Conservation (phyloP, 2,113 vertebrate species). For the Zootoca vivipara region DNA sequence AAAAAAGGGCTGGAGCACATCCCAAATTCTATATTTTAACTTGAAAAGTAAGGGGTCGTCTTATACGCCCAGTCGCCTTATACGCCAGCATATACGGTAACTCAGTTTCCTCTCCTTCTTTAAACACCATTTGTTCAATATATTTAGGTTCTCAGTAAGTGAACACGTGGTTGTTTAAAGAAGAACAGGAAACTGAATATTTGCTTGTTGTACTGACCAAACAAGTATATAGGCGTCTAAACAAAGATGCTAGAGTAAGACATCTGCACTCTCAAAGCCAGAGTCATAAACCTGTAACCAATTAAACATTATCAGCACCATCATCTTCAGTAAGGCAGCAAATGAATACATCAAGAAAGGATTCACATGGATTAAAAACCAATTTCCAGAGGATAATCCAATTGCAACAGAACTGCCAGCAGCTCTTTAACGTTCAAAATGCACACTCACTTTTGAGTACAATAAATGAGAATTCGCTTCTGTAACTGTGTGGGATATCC, state of each 20-base stretch:
- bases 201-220: conserved; percentile 31
- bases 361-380: neutral
- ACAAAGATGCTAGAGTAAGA: conserved; percentile 40
- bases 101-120: too few species aligned
- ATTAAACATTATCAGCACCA: conserved; percentile 61
- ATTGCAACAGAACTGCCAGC: neutral
- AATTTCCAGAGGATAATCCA: neutral
- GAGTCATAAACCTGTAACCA: conserved; percentile 45
- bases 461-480: neutral
- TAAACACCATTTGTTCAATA: too few species aligned
- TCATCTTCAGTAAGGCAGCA: conserved; percentile 24
- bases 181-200: conserved; percentile 8
- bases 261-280: neutral
- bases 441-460: neutral
- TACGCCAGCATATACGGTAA: too few species aligned
- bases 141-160: too few species aligned
- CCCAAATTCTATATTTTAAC: too few species aligned
- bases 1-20: too few species aligned
- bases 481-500: neutral
- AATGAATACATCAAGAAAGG: neutral
- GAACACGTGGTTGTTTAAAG: neutral
- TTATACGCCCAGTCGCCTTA: too few species aligned
- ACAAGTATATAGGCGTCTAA: conserved; percentile 32
- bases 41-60: too few species aligned
- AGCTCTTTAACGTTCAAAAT: neutral